Percentiles rank a stretch among this genome's conserved stretches.
Conservation (phyloP, 1,140 invertebrate species). For the Calephelis virginiensis region DNA sequence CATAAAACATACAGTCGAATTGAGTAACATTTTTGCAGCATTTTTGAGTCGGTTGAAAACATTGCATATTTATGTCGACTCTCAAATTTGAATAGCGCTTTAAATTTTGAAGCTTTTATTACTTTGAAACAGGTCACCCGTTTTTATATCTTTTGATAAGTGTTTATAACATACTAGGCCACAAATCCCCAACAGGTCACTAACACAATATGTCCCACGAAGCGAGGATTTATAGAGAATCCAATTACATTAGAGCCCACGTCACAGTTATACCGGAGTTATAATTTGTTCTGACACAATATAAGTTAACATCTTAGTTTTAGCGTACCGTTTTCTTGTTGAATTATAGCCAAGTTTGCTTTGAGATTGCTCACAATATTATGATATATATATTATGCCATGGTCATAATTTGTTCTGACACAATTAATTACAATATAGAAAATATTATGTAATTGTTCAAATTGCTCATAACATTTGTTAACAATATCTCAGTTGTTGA, state of each 20-base stretch:
- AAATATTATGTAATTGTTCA: too few relatives aligned
- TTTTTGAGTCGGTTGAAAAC: too few relatives aligned
- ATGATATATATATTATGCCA: not conserved
- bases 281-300: conserved; percentile 14
- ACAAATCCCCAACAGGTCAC: conserved; percentile 15
- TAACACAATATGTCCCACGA: conserved; percentile 9
- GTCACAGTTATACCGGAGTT: conserved; percentile 5
- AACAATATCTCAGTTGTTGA: too few relatives aligned
- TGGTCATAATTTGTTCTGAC: too few relatives aligned
- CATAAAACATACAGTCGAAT: too few relatives aligned
- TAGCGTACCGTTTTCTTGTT: not conserved
- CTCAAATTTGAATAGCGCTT: too few relatives aligned
- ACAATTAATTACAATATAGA: too few relatives aligned
- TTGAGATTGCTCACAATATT: not conserved
- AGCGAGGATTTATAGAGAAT: conserved; percentile 14
- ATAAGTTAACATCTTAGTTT: conserved; percentile 10
- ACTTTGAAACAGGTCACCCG: too few relatives aligned
- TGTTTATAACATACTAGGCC: conserved; percentile 7
- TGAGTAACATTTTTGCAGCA: too few relatives aligned
- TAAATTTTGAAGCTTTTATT: too few relatives aligned
- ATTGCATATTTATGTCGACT: too few relatives aligned
- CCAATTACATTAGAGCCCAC: conserved; percentile 15
- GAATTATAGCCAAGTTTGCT: not conserved
- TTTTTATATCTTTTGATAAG: not conserved
- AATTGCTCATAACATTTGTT: too few relatives aligned